Evolutionary conservation across 2,797 vertebrate genomes (phyloP), one percentile per base, ranked within the genome.

Genomic region (Propithecus deckenii): DNA sequence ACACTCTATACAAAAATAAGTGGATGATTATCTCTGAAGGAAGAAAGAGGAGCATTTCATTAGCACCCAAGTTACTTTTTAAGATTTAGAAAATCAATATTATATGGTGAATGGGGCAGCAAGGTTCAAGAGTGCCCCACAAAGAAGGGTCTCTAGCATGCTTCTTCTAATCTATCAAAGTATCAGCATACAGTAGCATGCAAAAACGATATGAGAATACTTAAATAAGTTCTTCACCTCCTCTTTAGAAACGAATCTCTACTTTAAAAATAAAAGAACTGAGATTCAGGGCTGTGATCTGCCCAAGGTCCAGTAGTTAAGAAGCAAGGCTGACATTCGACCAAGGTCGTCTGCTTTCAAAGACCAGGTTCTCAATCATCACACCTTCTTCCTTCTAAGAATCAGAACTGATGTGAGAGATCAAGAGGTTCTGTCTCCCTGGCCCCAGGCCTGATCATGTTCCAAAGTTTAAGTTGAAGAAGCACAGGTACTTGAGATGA

Each of bases 401-500:
- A 76, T 67, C 11, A 25, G 23, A 43, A 38, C 28, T 18, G 48
- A 89, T 4, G 5, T 23, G 41, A 41, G 48, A 78, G 69, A 95
- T 48, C 43, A 87, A 85, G 81, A 90, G 22, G 23, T 30, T 78
- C 85, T 59, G 46, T 46, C 23, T 32, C 74, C 46, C 57, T 5
- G 25, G 57, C 52, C 23, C 59, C 43, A 63, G 90, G 85, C 76
- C 87, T 48, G 20, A 83, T 46, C 46, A 23, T 23, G 35, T 43
- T 89, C 41, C 81, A 89, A 41, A 86, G 48, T 50, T 89, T n/a
- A 83, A 79, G n/a, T 0, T 91, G 55, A 87, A 83, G 61, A 96
- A 75, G 50, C 23, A 6, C 92, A 86, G 57, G 90, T 67, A 74
- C 86, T 86, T 87, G 85, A 97, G 91, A 94, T 78, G 91, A 97